Percentiles rank a stretch among this genome's conserved stretches.
These are phyloP conservation scores for Caenorhabditis sp. DNA, from an alignment of 2,888 invertebrate genomes.

Conservation along the genomic window DNA sequence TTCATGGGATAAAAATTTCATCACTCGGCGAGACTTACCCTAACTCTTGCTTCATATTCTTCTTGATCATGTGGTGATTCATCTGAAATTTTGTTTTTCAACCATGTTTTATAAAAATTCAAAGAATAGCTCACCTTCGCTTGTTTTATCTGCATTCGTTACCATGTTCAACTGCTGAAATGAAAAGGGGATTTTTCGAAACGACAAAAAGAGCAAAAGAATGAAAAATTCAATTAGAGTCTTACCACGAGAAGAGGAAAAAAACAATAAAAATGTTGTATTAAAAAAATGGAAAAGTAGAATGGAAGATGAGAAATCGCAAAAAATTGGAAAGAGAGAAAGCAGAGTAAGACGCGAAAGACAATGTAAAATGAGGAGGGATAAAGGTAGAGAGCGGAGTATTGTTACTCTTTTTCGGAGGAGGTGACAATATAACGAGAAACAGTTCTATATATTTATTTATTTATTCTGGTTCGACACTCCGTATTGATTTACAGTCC, in stretches of 20 bases:
- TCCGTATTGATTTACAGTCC: not conserved
- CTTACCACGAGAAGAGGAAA: not conserved
- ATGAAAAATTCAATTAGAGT: not conserved
- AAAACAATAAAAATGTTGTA: not conserved
- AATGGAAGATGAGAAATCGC: not conserved
- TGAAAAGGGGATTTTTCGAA: no score
- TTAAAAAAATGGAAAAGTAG: not conserved
- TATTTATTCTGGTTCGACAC: not conserved
- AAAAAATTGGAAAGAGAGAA: not conserved
- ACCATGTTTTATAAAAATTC: not conserved
- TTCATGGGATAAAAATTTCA: no score
- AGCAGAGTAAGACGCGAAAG: not conserved
- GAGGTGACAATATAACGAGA: not conserved
- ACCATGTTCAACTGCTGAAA: no score
- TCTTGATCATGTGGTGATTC: not conserved
- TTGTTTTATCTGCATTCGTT: slow-evolving; percentile 19
- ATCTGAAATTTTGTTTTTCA: not conserved
- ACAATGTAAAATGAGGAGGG: not conserved
- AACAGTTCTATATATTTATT: not conserved
- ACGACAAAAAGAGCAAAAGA: no score
- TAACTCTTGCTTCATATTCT: no score
- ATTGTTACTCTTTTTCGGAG: not conserved
- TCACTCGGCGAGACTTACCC: no score
- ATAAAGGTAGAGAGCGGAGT: not conserved
- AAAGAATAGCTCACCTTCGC: slow-evolving; percentile 13